Base-by-base conservation (phyloP, 1,140 invertebrate genomes). In the Drosophila ananassae region DNA sequence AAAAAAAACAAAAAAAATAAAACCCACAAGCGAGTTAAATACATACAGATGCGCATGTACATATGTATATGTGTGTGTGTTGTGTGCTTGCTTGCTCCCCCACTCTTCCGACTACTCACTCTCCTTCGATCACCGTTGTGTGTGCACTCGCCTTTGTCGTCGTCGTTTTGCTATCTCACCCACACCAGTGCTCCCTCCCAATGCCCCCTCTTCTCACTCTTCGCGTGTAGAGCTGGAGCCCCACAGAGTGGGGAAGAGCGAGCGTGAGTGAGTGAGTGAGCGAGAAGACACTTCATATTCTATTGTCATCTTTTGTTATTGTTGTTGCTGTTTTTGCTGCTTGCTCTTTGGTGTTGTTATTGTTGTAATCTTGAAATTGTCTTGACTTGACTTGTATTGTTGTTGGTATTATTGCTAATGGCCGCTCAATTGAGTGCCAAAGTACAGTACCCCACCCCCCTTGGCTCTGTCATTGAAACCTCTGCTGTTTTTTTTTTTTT, bases 321-420 rank as follows among this genome's bases (percentile, higher is more conserved):
- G 44, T 13, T 67, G 22, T 60, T 85, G 17, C 82, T 87, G 81
- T 85, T 87, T 82, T 58, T 58, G 21, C 74, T 84, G 73, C 58
- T 58, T 68, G 63, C 46, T 47, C 44, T 47, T 47, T 47, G 17
- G 46, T 48, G 53, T 32, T 67, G 53, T 28, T 28, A 55, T 82
- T 84, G 73, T 85, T 85, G 82, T 85, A 85, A 87, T 85, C 82
- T 85, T 87, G 61, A 85, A 85, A 87, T 85, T 85, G 83, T 85
- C 82, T 85, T 85, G 41, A 34, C 77, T 67, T 68, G 61, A 73
- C 68, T 62, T 59, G 41, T 56, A 41, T 41, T 73, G 66, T 47
- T 82, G 71, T 68, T 83, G 80, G 71, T 73, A 72, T 71, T 85
- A 66, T 76, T 87, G 81, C 81, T 85, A 85, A 85, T 85, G 81